Evolutionary conservation across 2,888 invertebrate genomes (phyloP).

Genomic region (Congeria kusceri): DNA sequence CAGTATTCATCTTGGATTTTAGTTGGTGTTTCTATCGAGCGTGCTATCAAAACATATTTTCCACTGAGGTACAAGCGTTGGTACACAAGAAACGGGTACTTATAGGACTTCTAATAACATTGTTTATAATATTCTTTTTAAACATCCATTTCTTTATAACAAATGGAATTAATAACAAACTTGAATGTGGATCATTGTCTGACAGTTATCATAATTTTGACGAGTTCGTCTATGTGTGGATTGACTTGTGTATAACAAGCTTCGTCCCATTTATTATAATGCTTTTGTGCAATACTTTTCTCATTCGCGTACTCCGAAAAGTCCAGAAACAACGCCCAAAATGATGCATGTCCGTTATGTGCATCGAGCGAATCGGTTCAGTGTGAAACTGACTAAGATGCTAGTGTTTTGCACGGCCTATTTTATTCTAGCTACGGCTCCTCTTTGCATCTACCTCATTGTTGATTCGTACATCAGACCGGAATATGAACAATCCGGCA

Average conservation of each 20-base stretch:
- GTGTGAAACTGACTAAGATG: constrained; percentile 67
- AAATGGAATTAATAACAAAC: constrained; percentile 61
- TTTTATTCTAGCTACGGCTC: constrained; percentile 65
- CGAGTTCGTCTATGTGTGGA: constrained; percentile 65
- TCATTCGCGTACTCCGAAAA: constrained; percentile 38
- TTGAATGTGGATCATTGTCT: constrained; percentile 59
- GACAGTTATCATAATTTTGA: constrained; percentile 55
- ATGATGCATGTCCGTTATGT: constrained; percentile 39
- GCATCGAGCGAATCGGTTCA: constrained; percentile 38
- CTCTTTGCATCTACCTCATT: constrained; percentile 67
- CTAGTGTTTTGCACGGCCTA: constrained; percentile 62
- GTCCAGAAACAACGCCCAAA: constrained; percentile 36
- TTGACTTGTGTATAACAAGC: constrained; percentile 63
- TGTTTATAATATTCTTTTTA: constrained; percentile 36
- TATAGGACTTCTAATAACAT: constrained; percentile 34
- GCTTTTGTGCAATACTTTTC: constrained; percentile 61
- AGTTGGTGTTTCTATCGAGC: constrained; percentile 62
- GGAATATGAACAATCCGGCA: constrained; percentile 6
- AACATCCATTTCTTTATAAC: constrained; percentile 66
- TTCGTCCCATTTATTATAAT: constrained; percentile 63
- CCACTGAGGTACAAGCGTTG: constrained; percentile 41
- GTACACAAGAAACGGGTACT: constrained; percentile 45
- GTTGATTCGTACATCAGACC: constrained; percentile 63
- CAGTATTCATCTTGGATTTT: constrained; percentile 72
- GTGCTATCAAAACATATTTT: constrained; percentile 65